These are phyloP conservation scores for Sylvicola fuscatus DNA, from an alignment of 2,888 invertebrate genomes.

Conservation along the genomic window DNA sequence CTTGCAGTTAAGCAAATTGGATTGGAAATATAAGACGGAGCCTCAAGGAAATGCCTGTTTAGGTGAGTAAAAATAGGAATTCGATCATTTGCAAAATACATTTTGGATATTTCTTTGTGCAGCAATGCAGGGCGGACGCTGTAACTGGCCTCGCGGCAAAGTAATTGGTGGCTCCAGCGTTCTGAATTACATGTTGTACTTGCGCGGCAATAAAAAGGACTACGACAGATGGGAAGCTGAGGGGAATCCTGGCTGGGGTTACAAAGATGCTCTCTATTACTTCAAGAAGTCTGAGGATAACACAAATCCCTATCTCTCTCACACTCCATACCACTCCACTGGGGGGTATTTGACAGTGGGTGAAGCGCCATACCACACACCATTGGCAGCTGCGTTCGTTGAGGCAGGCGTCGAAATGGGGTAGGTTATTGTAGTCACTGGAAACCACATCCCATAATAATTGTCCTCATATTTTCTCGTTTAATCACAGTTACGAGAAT, in stretches of 20 bases:
- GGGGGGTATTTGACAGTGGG: constrained; percentile 69
- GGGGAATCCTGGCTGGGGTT: constrained; percentile 80
- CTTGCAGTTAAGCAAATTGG: constrained; percentile 64
- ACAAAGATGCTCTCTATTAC: constrained; percentile 55
- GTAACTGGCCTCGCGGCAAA: constrained; percentile 85
- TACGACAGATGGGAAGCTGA: constrained; percentile 76
- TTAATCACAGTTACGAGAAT: constrained; percentile 37
- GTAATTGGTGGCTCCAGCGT: constrained; percentile 79
- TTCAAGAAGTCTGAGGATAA: constrained; percentile 88
- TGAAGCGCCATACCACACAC: constrained; percentile 74
- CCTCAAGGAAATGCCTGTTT: constrained; percentile 64
- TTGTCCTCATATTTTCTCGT: too few species aligned
- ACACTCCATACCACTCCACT: constrained; percentile 57
- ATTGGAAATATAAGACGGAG: constrained; percentile 88
- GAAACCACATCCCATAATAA: too few species aligned
- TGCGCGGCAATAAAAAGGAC: constrained; percentile 73
- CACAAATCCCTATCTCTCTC: constrained; percentile 59
- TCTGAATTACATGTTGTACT: constrained; percentile 79
- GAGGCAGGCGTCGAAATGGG: constrained; percentile 69
- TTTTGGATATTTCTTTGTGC: constrained; percentile 13
- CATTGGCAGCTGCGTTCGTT: constrained; percentile 59
- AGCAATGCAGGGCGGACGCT: constrained; percentile 69
- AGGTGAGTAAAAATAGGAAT: constrained; percentile 30
- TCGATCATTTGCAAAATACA: not conserved
- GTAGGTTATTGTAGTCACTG: too few species aligned